These are phyloP conservation scores for Helicolenus hilgendorfi DNA, from an alignment of 2,797 vertebrate species.

Conservation along the genomic window DNA sequence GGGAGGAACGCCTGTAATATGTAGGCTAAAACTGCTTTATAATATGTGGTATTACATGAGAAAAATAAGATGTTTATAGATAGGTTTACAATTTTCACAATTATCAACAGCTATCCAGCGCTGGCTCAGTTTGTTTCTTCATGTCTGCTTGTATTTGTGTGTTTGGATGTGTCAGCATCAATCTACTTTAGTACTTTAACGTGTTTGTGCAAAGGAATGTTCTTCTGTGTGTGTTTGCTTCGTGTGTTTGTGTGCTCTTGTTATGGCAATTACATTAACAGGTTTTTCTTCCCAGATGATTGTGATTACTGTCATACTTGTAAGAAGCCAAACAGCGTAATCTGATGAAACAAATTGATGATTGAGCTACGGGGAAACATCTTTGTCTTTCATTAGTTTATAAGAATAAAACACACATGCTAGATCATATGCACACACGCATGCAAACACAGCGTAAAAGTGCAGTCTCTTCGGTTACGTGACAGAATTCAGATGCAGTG, in stretches of 20 bases:
- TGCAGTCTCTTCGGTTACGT: conserved; percentile 6
- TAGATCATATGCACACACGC: neutral
- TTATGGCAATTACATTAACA: neutral
- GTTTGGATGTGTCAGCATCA: neutral
- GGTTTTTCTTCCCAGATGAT: conserved; percentile 1
- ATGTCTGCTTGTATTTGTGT: neutral
- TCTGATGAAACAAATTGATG: neutral
- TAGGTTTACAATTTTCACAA: neutral
- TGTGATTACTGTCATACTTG: neutral
- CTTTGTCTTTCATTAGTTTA: neutral
- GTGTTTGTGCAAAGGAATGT: neutral
- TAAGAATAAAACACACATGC: neutral
- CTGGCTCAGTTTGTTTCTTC: neutral
- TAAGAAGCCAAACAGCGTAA: neutral
- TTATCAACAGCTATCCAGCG: neutral
- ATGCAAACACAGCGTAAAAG: neutral
- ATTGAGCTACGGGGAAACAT: neutral
- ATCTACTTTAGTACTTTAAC: neutral
- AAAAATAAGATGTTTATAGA: neutral
- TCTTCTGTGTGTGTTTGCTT: neutral
- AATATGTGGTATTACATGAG: neutral
- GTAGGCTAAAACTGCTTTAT: neutral
- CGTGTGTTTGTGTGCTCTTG: neutral
- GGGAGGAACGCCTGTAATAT: no score
- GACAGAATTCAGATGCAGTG: conserved; percentile 37